Percentiles rank a stretch among this genome's conserved stretches.
These are phyloP conservation scores for Centropus unirufus DNA, from an alignment of 2,113 vertebrate genomes.

Conservation along the genomic window DNA sequence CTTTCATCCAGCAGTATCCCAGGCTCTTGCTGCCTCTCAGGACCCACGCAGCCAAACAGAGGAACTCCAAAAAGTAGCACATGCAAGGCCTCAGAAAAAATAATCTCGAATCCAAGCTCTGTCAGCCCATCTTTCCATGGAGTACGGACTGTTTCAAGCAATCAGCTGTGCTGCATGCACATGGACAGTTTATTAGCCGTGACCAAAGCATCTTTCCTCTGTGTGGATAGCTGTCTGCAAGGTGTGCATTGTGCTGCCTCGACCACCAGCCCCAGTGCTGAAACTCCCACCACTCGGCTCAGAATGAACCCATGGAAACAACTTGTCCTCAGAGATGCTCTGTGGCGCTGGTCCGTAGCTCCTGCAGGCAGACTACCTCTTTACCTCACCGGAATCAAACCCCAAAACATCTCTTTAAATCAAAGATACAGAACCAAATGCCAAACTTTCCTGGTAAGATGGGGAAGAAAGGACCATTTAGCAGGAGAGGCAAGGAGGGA, in stretches of 20 bases:
- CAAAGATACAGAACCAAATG: neutral
- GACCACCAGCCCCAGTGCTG: rapidly evolving
- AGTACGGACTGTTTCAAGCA: neutral
- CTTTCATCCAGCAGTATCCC: neutral
- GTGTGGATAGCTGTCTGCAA: rapidly evolving
- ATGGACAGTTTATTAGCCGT: neutral
- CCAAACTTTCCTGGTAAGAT: neutral
- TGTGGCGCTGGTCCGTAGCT: neutral
- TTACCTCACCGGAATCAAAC: neutral
- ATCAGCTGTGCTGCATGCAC: rapidly evolving
- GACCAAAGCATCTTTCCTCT: neutral
- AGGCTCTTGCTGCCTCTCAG: neutral
- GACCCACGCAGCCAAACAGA: neutral
- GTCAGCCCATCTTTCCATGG: neutral
- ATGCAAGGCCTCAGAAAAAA: neutral
- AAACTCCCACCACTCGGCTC: neutral
- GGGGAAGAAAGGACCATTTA: neutral
- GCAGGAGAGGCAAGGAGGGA: neutral
- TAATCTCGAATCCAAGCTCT: neutral
- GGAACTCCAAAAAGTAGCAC: neutral
- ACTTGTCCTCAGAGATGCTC: neutral
- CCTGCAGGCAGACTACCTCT: neutral
- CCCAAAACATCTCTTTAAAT: neutral
- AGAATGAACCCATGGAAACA: neutral
- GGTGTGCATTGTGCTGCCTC: neutral